These are phyloP conservation scores for Harpagifer antarcticus DNA, from an alignment of 2,797 vertebrate genomes.

Conservation along the genomic window DNA sequence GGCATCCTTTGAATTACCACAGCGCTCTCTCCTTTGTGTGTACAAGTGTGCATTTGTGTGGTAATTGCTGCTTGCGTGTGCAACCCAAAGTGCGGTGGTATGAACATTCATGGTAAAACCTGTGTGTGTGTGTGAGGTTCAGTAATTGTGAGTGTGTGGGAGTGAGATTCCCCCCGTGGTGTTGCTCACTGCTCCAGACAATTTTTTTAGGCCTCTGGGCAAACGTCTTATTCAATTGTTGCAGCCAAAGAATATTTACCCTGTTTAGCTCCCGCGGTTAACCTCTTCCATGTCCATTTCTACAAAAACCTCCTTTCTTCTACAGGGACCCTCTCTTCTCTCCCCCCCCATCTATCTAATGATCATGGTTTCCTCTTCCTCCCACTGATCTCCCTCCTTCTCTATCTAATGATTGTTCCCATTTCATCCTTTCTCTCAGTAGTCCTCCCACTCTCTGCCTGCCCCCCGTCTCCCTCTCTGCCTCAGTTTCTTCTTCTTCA, in stretches of 20 bases:
- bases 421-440: conserved; percentile 63
- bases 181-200: conserved; percentile 45
- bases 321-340: conserved; percentile 1
- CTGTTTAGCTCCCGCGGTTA: conserved; percentile 6
- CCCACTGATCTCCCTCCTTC: conserved; percentile 50
- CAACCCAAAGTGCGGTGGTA: conserved; percentile 22
- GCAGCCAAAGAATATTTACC: conserved; percentile 40
- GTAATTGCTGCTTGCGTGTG: conserved; percentile 48
- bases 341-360: conserved; percentile 45
- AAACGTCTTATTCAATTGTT: conserved; percentile 47
- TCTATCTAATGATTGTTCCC: conserved; percentile 62
- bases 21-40: conserved; percentile 24
- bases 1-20: conserved; percentile 58
- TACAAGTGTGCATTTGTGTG: conserved; percentile 30
- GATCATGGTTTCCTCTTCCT: conserved; percentile 56
- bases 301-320: conserved; percentile 3
- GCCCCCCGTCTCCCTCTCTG: conserved; percentile 13
- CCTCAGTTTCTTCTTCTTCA: conserved; percentile 24
- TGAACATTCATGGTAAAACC: not conserved
- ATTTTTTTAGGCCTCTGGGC: conserved; percentile 47
- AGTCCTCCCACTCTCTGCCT: conserved; percentile 66
- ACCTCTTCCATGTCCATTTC: not conserved
- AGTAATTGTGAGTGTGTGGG: conserved; percentile 45
- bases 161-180: conserved; percentile 29
- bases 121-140: not conserved